Evolutionary conservation across 2,797 vertebrate species (phyloP), one percentile per base, ranked within the genome.

Genomic region (Muraenolepis orangiensis): DNA sequence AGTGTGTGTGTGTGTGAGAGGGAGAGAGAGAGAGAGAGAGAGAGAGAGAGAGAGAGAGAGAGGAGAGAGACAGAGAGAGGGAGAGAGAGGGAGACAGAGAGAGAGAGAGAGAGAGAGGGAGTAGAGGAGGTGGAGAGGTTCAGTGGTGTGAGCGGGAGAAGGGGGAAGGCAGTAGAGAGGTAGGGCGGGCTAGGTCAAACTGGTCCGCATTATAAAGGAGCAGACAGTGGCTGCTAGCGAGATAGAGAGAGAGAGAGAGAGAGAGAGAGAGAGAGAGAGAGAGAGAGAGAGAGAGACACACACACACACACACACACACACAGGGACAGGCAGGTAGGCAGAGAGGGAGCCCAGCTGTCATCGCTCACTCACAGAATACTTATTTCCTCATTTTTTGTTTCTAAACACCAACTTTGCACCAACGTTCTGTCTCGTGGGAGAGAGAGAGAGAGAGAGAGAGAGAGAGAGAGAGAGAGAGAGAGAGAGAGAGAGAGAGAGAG

Each of bases 121-220:
- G 61, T 16, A 34, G 38, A 31, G 76, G 40, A 18, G 38, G 23
- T 8, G 34, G 71, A 67, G 73, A 76, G 71, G 13, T 36, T 23
- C 23, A 69, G 71, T 61, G 32, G 67, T 28, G 71, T 32, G 70
- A 69, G 30, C 8, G 72, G 40, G 42, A 28, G 32, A 28, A 66
- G 38, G 51, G 76, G 71, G 36, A 66, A 32, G 34, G n/a, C 31
- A 23, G 67, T 69, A 3, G 34, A 68, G 70, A 36, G 67, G 64
- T n/a, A 31, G 75, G 32, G 64, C 14, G 32, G 92, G 92, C 82
- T 90, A 92, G 90, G 87, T 94, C 87, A 90, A 82, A 86, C 83
- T 77, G 80, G 73, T 80, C 88, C 89, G 13, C 57, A 26, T 91
- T 93, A 87, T 92, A 88, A 91, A 91, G 87, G 84, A 77, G 81